Percentiles rank a stretch among this genome's conserved stretches.
Conservation (phyloP, 2,888 invertebrate species). For the Dryocosmus kuriphilus region DNA sequence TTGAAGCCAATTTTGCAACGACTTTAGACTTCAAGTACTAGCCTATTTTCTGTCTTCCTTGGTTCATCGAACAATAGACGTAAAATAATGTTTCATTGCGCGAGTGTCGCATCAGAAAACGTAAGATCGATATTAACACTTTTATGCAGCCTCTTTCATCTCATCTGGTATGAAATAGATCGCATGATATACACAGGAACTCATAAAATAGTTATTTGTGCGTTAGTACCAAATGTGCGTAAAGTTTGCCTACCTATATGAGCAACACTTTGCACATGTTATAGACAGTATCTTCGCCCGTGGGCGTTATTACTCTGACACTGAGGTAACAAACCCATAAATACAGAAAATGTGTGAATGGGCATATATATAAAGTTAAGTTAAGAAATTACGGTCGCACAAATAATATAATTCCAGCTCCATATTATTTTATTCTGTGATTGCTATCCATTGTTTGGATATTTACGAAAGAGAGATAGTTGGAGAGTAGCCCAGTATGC, state of each 20-base stretch:
- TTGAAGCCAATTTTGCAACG: not conserved
- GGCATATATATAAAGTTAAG: no score
- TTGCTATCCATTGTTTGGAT: no score
- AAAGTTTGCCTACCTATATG: not conserved
- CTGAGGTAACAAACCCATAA: not conserved
- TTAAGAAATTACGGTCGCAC: no score
- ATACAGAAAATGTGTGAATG: no score
- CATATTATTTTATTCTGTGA: no score
- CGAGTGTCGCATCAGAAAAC: conserved; percentile 7
- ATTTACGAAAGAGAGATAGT: no score
- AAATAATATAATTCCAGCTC: no score
- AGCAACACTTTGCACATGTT: not conserved
- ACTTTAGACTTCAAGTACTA: not conserved
- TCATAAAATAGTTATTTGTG: not conserved
- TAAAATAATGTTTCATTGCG: conserved; percentile 9
- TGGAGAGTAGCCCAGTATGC: no score
- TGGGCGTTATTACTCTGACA: not conserved
- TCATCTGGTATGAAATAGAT: not conserved
- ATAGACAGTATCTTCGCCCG: not conserved
- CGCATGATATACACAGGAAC: not conserved
- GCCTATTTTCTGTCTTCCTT: conserved; percentile 1
- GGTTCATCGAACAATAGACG: not conserved
- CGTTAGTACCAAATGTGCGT: conserved; percentile 1
- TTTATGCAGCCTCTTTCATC: conserved; percentile 18
- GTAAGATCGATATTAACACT: conserved; percentile 6